Evolutionary conservation across 2,888 invertebrate genomes (phyloP), one percentile per base, ranked within the genome.

Genomic region (Limenitis camilla): DNA sequence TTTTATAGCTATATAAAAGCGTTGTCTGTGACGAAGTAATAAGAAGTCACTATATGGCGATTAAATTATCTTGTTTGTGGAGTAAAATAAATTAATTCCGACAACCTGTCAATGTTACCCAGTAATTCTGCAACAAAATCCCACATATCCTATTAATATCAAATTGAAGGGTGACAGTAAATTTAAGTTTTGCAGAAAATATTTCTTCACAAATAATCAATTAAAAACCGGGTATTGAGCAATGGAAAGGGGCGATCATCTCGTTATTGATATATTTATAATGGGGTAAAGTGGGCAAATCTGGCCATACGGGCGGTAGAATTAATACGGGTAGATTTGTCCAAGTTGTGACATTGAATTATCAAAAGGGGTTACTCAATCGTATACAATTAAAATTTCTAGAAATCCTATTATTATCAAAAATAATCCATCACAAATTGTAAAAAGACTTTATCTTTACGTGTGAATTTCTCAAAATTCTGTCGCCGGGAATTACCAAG

Each of bases 191-290:
- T 67, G 64, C 74, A 75, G 68, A 70, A 75, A 71, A 81, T 72
- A 76, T 76, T 71, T 71, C 66, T 72, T 76, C 76, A 75, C 76
- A 79, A 83, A 81, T 78, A 78, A 80, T 83, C 83, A 83, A 85
- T 85, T 84, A 78, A 72, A 78, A 73, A 62, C 35, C 67, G 66
- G 63, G 68, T 62, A 77, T 77, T 76, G 78, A 67, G 63, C 74
- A 76, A 66, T 74, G 70, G 69, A 67, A 68, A 72, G 65, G 81
- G 81, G 78, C 55, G 67, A 66, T 71, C 74, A 78, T 83, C 80
- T 74, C 61, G 81, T 81, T 85, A 85, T 82, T 85, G 84, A 87
- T 86, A 85, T 84, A 81, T 80, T 71, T 76, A 79, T 80, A 81
- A 81, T 83, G 69, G 79, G 76, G 80, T 82, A 77, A 82, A 82